Evolutionary conservation across 2,113 vertebrate species (phyloP).

Genomic region (Petromus typicus): DNA sequence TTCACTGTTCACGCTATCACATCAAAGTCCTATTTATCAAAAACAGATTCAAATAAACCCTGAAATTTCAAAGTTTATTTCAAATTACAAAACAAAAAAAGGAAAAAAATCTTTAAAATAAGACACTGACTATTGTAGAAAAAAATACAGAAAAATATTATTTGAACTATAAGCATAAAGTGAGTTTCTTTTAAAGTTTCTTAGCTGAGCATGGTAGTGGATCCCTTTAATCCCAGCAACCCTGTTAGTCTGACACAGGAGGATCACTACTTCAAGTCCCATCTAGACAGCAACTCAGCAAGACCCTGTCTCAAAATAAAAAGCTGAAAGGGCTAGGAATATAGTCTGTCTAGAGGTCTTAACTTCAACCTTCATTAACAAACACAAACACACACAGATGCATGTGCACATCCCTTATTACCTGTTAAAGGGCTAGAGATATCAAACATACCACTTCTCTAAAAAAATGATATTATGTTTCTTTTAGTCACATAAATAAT

Average conservation of each 20-base stretch:
- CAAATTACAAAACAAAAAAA: background rate
- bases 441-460: constrained; percentile 15
- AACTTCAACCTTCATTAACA: background rate
- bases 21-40: constrained; percentile 45
- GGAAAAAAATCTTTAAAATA: background rate
- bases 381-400: background rate
- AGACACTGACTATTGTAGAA: constrained; percentile 28
- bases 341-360: background rate
- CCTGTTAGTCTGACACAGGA: background rate
- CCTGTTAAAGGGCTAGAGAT: background rate
- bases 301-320: background rate
- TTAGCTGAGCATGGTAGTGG: background rate
- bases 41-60: constrained; percentile 44
- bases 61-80: constrained; percentile 44
- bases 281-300: background rate
- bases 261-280: background rate
- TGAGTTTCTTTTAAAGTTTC: background rate
- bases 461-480: background rate
- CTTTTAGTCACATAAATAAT: background rate
- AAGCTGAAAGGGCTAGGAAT: background rate
- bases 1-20: constrained; percentile 11
- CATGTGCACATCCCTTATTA: background rate
- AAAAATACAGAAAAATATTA: constrained; percentile 49
- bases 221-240: background rate
- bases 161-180: constrained; percentile 12